Evolutionary conservation across 2,113 vertebrate genomes (phyloP), one percentile per base, ranked within the genome.

Genomic region (Seriola rivoliana): DNA sequence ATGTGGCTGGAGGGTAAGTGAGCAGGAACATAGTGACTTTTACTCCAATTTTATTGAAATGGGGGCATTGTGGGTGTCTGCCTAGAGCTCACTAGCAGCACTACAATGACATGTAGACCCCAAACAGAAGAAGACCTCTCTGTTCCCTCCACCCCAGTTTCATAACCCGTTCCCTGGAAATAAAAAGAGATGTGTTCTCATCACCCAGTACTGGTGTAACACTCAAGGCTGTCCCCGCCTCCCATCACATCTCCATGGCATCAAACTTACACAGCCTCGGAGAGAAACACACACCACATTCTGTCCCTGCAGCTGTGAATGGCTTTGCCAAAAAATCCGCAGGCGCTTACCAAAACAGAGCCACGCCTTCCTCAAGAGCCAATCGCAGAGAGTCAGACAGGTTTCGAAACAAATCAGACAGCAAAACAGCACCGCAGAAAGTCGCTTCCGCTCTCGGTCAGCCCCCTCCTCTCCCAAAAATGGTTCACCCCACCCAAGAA

Each of bases 401-500:
- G 71, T 86, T 88, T 89, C 75, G 86, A 88, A 89, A 89, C 79
- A 85, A 88, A 86, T 84, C 81, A 81, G 78, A 86, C 58, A 50
- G 70, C 78, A 81, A 82, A 88, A 83, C 78, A 64, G 68, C 78
- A 87, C 78, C 54, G 4, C 66, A 84, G 78, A 90, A 79, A 91
- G 80, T 84, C 23, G 25, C 79, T 85, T 91, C 85, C 80, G 74
- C 77, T 78, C 60, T 58, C 17, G 58, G 72, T 69, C 78, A 69
- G 60, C 82, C 86, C 90, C 80, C 72, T 25, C 72, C 71, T 12
- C 76, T 42, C 29, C 71, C 42, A 54, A 79, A 92, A 82, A 87
- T 29, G 46, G 64, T 66, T 87, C 84, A 86, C 88, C 89, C 93
- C 89, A 87, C 89, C 86, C 90, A 85, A 86, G 90, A 91, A 93